Evolutionary conservation across 1,140 invertebrate genomes (phyloP), one percentile per base, ranked within the genome.

Genomic region (Zaprionus capensis): DNA sequence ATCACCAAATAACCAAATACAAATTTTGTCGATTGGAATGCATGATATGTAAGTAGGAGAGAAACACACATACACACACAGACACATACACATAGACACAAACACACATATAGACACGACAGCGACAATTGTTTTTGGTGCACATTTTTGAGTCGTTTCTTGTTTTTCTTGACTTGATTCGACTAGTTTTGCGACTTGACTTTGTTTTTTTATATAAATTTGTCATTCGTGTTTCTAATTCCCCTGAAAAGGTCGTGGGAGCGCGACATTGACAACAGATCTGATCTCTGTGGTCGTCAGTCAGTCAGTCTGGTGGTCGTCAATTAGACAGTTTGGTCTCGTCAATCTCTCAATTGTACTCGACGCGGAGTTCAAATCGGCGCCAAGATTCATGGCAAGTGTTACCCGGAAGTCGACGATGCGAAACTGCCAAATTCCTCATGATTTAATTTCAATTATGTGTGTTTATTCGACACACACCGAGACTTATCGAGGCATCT

Each of bases 221-320:
- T 58, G 66, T 58, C 66, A 70, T 46, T 57, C 38, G 28, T 51
- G 49, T 75, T 75, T 82, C 24, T 61, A 56, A 31, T 61, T 64
- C 63, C 57, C 44, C 46, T 44, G 44, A 70, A 84, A 69, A 84
- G 82, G 61, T 85, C 82, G 82, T 84, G 82, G 82, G 82, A 84
- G 82, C 82, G 56, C 75, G 82, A 81, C 82, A 85, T 85, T 84
- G 76, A 83, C 78, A 78, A 69, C 59, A 74, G 36, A 57, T 63
- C 38, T 74, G 61, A 34, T 34, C 31, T 34, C 31, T 34, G 31
- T 34, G 31, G 31, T 34, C 31, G 31, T 34, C 56, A 53, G 55
- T 36, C 64, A 31, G 24, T 26, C 24, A 26, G 22, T 22, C 22
- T n/a, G n/a, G n/a, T n/a, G n/a, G n/a, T n/a, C n/a, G n/a, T n/a